A percentile compares a stretch with the other conserved stretches of the same genome.
Conservation (phyloP, 2,113 vertebrate genomes). For the Neodontobutis hainanensis region DNA sequence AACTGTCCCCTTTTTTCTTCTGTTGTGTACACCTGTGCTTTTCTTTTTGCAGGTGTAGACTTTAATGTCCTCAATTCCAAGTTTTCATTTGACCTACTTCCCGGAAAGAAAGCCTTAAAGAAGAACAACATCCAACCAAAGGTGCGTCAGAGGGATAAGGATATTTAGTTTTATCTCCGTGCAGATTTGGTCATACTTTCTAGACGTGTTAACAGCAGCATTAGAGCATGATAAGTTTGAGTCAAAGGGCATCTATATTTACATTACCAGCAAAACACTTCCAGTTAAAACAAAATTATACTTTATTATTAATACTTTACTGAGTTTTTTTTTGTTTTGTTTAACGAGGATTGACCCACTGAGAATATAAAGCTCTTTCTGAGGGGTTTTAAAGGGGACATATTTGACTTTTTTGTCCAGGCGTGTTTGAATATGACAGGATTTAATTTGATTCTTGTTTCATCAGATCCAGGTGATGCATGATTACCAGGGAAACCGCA, state of each 20-base stretch:
- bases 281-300: too few relatives aligned
- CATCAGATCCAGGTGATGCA: slow-evolving; percentile 92
- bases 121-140: slow-evolving; percentile 85
- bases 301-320: too few relatives aligned
- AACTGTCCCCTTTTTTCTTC: not conserved
- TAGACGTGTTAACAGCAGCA: too few relatives aligned
- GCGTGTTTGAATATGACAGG: not conserved
- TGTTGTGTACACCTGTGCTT: slow-evolving; percentile 5
- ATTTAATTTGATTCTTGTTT: slow-evolving; percentile 13
- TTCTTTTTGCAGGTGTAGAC: slow-evolving; percentile 79
- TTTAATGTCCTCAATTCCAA: slow-evolving; percentile 87
- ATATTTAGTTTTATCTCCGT: too few relatives aligned
- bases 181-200: not conserved
- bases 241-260: too few relatives aligned
- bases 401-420: not conserved
- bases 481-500: slow-evolving; percentile 86
- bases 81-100: slow-evolving; percentile 90
- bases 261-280: too few relatives aligned
- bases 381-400: too few relatives aligned
- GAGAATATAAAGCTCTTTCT: too few relatives aligned
- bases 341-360: too few relatives aligned
- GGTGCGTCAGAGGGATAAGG: slow-evolving; percentile 69
- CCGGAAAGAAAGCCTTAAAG: slow-evolving; percentile 87
- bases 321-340: too few relatives aligned
- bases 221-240: too few relatives aligned